Evolutionary conservation across 64 coral and sea anemone species (phyloP).

Genomic region (Acropora yongei): DNA sequence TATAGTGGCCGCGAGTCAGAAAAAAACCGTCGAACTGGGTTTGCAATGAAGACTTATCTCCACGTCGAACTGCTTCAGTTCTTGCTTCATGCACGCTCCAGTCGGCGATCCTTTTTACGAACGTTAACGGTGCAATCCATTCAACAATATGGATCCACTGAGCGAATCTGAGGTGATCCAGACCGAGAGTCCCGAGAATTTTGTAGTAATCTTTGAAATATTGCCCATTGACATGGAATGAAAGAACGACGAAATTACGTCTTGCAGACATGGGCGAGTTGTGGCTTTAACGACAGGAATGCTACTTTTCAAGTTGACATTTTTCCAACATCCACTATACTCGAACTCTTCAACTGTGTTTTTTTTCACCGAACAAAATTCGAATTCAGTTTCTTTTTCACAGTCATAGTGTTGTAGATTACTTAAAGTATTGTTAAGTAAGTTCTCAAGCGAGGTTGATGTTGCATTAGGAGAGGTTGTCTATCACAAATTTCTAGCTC

Average conservation of each 20-base stretch:
- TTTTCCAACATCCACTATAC: too few species aligned
- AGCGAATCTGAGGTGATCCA: not conserved
- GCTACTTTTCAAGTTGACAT: too few species aligned
- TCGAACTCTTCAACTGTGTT: too few species aligned
- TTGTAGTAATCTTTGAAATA: not conserved
- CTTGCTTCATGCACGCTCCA: not conserved
- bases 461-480: too few species aligned
- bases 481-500: too few species aligned
- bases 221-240: not conserved
- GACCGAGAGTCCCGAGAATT: not conserved
- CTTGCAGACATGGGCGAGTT: not conserved
- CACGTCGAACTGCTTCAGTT: not conserved
- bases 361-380: too few species aligned
- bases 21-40: not conserved
- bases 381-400: too few species aligned
- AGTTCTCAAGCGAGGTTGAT: too few species aligned
- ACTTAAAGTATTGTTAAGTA: too few species aligned
- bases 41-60: not conserved
- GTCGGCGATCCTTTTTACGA: not conserved
- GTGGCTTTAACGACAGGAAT: not conserved
- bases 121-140: not conserved
- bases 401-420: too few species aligned
- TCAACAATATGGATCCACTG: not conserved
- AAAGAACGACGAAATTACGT: not conserved
- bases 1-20: not conserved